Percentiles rank a stretch among this genome's conserved stretches.
Evolutionary conservation across 2,888 invertebrate genomes (phyloP).

Genomic region (Meganola albula): DNA sequence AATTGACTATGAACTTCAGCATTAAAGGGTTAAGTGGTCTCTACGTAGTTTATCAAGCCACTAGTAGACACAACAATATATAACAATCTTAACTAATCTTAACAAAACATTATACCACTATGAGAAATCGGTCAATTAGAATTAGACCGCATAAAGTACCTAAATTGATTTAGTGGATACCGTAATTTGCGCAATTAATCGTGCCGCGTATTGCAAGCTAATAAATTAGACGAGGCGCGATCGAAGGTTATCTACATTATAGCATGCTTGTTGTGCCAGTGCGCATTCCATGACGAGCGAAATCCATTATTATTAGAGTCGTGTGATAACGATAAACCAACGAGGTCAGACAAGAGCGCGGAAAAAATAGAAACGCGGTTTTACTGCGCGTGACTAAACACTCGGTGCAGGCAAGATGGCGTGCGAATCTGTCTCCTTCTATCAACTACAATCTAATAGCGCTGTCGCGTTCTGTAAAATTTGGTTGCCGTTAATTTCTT

Average conservation of each 20-base stretch:
- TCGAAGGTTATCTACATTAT: conserved; percentile 58
- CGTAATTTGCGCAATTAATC: conserved; percentile 27
- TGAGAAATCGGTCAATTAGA: conserved; percentile 19
- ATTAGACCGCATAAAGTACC: conserved; percentile 14
- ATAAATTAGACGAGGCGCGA: conserved; percentile 46
- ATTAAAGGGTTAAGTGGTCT: conserved; percentile 63
- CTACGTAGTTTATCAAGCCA: conserved; percentile 45
- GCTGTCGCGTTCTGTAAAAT: conserved; percentile 44
- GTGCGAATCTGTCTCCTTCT: conserved; percentile 52
- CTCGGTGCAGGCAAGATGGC: conserved; percentile 68
- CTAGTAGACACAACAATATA: conserved; percentile 39
- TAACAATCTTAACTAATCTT: conserved; percentile 31
- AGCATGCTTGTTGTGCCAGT: conserved; percentile 42
- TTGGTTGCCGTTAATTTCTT: conserved; percentile 65
- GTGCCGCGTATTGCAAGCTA: conserved; percentile 32
- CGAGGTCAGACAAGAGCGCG: conserved; percentile 71
- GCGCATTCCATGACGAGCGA: conserved; percentile 52
- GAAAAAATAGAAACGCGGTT: conserved; percentile 74
- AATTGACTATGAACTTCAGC: conserved; percentile 62
- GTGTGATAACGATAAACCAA: conserved; percentile 74
- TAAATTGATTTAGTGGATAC: conserved; percentile 27
- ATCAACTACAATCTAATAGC: conserved; percentile 29
- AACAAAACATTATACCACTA: conserved; percentile 21
- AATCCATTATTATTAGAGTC: conserved; percentile 64
- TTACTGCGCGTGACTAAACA: conserved; percentile 71